Evolutionary conservation across 2,797 vertebrate genomes (phyloP), one percentile per base, ranked within the genome.

Genomic region (Falco columbarius): DNA sequence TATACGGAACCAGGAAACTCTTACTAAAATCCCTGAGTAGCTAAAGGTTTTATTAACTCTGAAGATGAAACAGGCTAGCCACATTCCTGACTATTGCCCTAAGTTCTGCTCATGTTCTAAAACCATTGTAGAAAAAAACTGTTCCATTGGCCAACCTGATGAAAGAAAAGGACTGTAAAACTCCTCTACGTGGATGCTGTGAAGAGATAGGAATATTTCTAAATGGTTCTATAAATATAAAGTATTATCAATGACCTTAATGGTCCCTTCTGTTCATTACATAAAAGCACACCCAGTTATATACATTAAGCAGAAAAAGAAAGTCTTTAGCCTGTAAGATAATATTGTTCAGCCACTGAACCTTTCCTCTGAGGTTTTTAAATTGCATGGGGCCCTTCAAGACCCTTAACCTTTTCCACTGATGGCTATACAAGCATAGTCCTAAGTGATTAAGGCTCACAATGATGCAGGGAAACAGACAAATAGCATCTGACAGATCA

Each of bases 381-480:
- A 74, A 85, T 56, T 82, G 56, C 47, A 89, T 74, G 55, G 40
- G 32, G 20, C 46, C 71, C 23, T 71, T 85, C 54, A 80, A 70
- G 77, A 77, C 52, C 89, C 52, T 87, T 96, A 91, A 89, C 74
- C 61, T 93, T 81, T 83, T 56, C 56, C 32, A 80, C 22, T 71
- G 52, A 55, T 56, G 11, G 32, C 85, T 89, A 51, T 79, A 66
- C 61, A 54, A 93, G 70, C 58, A 88, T 81, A 95, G 86, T 92
- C 77, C 81, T 80, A 27, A 66, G 36, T 65, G 90, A 96, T 92
- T 85, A 95, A 46, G 56, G 23, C 29, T 91, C 71, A 94, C 74
- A 89, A 49, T 84, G 40, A 83, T 74, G 61, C 40, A 74, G 63
- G 32, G 61, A 89, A 96, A 65, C 56, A 44, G 19, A 67, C 29